phyloP scores from a whole-genome alignment of 2,888 invertebrate genomes.

The Pelosia muscerda region DNA sequence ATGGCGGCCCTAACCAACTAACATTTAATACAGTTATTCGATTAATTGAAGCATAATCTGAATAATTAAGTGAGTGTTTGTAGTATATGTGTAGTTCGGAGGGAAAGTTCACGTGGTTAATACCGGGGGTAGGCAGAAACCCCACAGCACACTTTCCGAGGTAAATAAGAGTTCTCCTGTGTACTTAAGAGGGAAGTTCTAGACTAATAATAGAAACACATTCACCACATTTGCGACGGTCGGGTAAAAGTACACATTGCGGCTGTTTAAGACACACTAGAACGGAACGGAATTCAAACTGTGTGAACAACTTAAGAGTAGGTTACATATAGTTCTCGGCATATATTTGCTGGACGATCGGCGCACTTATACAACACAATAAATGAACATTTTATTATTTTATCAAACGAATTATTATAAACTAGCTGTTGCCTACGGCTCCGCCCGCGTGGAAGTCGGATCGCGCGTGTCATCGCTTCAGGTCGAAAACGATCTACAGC shows the following conservation, averaged over 20 bases:
- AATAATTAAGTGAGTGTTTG: constrained; percentile 49
- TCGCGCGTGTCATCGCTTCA: too few species aligned
- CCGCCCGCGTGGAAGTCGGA: too few species aligned
- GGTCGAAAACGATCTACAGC: too few species aligned
- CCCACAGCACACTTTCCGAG: neutral
- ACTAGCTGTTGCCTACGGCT: too few species aligned
- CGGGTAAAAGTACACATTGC: neutral
- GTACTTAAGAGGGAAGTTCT: constrained; percentile 3
- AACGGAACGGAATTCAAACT: neutral
- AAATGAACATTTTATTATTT: too few species aligned
- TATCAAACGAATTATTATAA: too few species aligned
- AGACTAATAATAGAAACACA: neutral
- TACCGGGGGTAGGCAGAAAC: neutral
- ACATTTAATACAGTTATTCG: constrained; percentile 49
- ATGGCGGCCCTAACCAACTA: constrained; percentile 27
- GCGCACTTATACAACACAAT: too few species aligned
- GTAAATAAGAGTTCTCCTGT: constrained; percentile 12
- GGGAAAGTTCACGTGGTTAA: constrained; percentile 14
- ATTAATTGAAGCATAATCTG: constrained; percentile 52
- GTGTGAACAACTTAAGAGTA: neutral
- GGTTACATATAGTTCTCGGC: too few species aligned
- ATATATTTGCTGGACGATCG: too few species aligned
- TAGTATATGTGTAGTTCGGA: constrained; percentile 15
- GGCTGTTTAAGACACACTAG: neutral
- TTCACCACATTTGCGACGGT: neutral